Evolutionary conservation across 2,888 invertebrate genomes (phyloP), one percentile per base, ranked within the genome.

Genomic region (Ferrisia virgata): DNA sequence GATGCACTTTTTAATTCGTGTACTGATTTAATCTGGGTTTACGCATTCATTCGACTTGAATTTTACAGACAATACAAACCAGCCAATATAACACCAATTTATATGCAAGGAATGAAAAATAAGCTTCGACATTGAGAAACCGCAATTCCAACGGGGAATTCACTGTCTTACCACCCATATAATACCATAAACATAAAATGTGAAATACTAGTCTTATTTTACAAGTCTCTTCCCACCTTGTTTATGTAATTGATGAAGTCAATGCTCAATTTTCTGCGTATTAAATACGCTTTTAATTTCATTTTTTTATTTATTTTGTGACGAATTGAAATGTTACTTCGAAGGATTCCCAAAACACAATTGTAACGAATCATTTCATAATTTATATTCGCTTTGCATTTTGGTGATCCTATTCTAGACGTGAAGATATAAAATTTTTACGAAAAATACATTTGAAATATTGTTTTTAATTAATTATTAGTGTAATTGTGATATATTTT

Each of bases 61-160:
- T 84, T 0, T 79, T 47, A 39, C 78, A 86, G 85, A 18, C 84
- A 85, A 80, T 86, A 84, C 84, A 86, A 86, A 40, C 85, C 85
- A 5, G 22, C 40, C 1, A 86, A 86, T 58, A 36, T 86, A 1
- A 85, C 85, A 11, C 83, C 85, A 40, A 36, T 86, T 76, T 83
- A 83, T 28, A 47, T 83, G 11, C 83, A 83, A 83, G 43, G 83
- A 31, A 83, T 83, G 83, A 83, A 83, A 72, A 83, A 83, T 76
- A 83, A 83, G 40, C 31, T 83, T 72, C 83, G 43, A 8, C 83
- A 83, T 25, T 83, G 76, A 76, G 11, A 28, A 64, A 64, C 25
- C 8, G 11, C 8, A 53, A 53, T 18, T 15, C 15, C 31, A 64
- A 1, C 64, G 31, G 13, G 3, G 4, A 43, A 5, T 28, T 25